Evolutionary conservation across 2,797 vertebrate species (phyloP).

Genomic region (Dromococcyx pavoninus): DNA sequence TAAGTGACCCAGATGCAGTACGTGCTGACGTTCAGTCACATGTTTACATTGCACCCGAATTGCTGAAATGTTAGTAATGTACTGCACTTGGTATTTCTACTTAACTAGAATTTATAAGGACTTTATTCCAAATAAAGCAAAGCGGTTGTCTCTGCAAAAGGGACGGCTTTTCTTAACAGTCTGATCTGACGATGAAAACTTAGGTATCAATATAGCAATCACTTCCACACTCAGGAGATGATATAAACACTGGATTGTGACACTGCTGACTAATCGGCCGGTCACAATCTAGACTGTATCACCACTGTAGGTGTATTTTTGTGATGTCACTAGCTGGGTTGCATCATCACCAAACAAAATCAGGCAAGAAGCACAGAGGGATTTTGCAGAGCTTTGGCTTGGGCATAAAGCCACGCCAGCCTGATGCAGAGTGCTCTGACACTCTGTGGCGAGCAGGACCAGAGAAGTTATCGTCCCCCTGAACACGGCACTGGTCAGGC

Average conservation of each 20-base stretch:
- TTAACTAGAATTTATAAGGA: background rate
- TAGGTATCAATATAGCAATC: background rate
- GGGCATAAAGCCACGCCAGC: background rate
- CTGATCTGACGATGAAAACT: background rate
- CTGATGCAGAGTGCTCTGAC: background rate
- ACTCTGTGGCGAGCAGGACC: no score
- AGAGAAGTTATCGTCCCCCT: no score
- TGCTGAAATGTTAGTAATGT: background rate
- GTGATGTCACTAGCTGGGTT: slow-evolving; percentile 26
- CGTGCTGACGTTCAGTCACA: background rate
- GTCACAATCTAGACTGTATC: slow-evolving; percentile 44
- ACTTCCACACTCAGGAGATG: slow-evolving; percentile 38
- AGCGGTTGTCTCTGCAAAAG: background rate
- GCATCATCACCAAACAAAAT: slow-evolving; percentile 24
- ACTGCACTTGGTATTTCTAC: background rate
- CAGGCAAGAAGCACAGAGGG: slow-evolving; percentile 3
- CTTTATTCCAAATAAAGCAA: background rate
- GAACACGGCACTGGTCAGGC: no score
- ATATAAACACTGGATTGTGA: slow-evolving; percentile 42
- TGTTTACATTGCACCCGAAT: background rate
- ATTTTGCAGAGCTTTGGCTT: background rate
- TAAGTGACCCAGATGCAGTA: background rate
- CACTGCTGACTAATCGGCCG: slow-evolving; percentile 37
- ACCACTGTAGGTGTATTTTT: slow-evolving; percentile 34
- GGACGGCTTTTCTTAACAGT: background rate